These are phyloP conservation scores for Drosophila sproati DNA, from an alignment of 1,140 invertebrate genomes.

Conservation along the genomic window DNA sequence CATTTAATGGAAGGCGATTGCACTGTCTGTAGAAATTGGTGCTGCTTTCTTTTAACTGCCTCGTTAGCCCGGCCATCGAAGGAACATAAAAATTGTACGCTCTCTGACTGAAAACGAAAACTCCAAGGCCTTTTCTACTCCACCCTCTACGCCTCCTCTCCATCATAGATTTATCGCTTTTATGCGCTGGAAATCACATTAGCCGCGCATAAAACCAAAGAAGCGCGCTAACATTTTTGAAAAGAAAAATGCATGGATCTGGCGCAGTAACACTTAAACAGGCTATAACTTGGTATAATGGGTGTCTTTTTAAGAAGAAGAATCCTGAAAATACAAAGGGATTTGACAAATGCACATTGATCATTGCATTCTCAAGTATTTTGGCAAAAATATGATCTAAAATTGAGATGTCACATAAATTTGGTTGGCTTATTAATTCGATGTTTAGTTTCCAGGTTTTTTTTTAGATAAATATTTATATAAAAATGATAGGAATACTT, in stretches of 20 bases:
- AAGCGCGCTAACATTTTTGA: slow-evolving; percentile 63
- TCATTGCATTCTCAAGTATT: too few species aligned
- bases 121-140: slow-evolving; percentile 2
- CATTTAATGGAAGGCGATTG: slow-evolving; percentile 68
- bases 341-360: background rate
- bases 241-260: slow-evolving; percentile 55
- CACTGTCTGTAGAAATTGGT: slow-evolving; percentile 48
- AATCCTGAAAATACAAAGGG: background rate
- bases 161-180: slow-evolving; percentile 75
- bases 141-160: background rate
- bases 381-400: too few species aligned
- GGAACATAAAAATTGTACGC: slow-evolving; percentile 51
- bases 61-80: slow-evolving; percentile 61
- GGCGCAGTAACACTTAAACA: slow-evolving; percentile 27
- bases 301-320: slow-evolving; percentile 15
- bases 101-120: slow-evolving; percentile 60
- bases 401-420: too few species aligned
- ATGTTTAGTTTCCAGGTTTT: too few species aligned
- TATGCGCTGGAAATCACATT: slow-evolving; percentile 79
- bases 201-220: slow-evolving; percentile 70
- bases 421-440: too few species aligned
- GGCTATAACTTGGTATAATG: slow-evolving; percentile 36
- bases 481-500: background rate
- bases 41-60: slow-evolving; percentile 60
- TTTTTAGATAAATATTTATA: background rate